Conservation (phyloP, 1,140 invertebrate genomes). For the Danaus plexippus region DNA sequence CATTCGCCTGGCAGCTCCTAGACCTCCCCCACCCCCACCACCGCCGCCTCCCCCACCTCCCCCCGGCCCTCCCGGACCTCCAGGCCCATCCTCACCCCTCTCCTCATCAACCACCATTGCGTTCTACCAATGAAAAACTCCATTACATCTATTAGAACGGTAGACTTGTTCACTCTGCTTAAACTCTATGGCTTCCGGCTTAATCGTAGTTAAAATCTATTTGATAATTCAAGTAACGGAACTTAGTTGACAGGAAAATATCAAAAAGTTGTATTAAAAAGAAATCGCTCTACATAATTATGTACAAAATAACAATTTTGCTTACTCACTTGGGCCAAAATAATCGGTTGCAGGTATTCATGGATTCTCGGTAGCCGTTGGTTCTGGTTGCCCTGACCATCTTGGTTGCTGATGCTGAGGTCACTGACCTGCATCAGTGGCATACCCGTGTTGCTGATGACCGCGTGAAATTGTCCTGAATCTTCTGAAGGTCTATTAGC, state of each 20-base stretch:
- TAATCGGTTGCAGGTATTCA: slow-evolving; percentile 62
- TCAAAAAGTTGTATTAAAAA: slow-evolving; percentile 3
- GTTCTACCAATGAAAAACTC: slow-evolving; percentile 31
- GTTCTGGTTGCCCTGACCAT: slow-evolving; percentile 34
- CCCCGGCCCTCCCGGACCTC: slow-evolving; percentile 10
- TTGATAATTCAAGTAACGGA: too few species aligned
- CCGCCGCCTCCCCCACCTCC: slow-evolving; percentile 29
- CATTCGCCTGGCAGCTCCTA: slow-evolving; percentile 30
- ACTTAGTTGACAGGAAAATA: too few species aligned
- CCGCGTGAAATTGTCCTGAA: slow-evolving; percentile 34
- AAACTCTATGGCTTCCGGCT: too few species aligned
- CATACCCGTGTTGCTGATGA: slow-evolving; percentile 54
- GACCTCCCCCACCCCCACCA: slow-evolving; percentile 14
- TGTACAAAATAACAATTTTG: not conserved
- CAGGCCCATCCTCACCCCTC: slow-evolving; percentile 11
- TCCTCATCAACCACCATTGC: slow-evolving; percentile 52
- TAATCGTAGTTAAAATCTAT: too few species aligned
- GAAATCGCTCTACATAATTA: not conserved
- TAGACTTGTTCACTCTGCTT: too few species aligned
- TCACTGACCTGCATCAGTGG: slow-evolving; percentile 76
- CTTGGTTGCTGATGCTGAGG: slow-evolving; percentile 56
- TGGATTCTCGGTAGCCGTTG: slow-evolving; percentile 50
- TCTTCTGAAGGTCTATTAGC: slow-evolving; percentile 25
- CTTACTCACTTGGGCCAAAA: slow-evolving; percentile 54
- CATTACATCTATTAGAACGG: too few species aligned